Percentiles rank a stretch among this genome's conserved stretches.
These are phyloP conservation scores for Montipora efflorescens DNA, from an alignment of 64 coral and sea anemone genomes.

Conservation along the genomic window DNA sequence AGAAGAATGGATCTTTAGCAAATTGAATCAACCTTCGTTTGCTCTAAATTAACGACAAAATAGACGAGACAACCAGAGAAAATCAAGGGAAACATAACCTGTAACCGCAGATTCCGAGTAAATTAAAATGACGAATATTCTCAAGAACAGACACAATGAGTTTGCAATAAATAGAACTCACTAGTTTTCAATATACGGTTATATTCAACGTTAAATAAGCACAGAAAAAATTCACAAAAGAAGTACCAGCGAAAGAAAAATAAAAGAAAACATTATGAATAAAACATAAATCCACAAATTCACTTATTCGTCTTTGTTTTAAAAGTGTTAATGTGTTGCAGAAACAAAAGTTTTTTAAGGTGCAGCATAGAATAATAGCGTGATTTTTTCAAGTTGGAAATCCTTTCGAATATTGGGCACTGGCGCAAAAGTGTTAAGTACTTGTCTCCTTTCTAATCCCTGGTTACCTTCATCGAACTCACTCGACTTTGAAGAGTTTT, in stretches of 20 bases:
- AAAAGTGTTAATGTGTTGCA: slow-evolving; percentile 41
- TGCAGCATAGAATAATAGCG: not conserved
- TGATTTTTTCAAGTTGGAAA: not conserved
- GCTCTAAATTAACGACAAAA: slow-evolving; percentile 57
- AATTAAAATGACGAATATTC: not conserved
- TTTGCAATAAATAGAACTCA: not conserved
- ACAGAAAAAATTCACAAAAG: not conserved
- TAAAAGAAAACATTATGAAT: slow-evolving; percentile 42
- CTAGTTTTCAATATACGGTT: not conserved
- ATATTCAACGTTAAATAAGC: not conserved
- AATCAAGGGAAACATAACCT: not conserved
- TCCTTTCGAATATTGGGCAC: not conserved
- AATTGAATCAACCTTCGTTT: slow-evolving; percentile 85
- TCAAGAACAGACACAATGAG: not conserved
- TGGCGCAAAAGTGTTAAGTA: not conserved
- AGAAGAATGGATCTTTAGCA: slow-evolving; percentile 65
- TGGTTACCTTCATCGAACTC: not conserved
- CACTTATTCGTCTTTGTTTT: slow-evolving; percentile 35
- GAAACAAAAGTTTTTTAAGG: slow-evolving; percentile 26
- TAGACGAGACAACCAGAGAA: slow-evolving; percentile 7
- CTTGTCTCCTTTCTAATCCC: slow-evolving; percentile 10
- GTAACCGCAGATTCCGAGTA: not conserved
- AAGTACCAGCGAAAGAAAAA: slow-evolving; percentile 24
- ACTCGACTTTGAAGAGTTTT: slow-evolving; percentile 27
- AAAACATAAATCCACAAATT: slow-evolving; percentile 28